Evolutionary conservation across 2,888 invertebrate species (phyloP).

Genomic region (Peribatodes rhomboidaria): DNA sequence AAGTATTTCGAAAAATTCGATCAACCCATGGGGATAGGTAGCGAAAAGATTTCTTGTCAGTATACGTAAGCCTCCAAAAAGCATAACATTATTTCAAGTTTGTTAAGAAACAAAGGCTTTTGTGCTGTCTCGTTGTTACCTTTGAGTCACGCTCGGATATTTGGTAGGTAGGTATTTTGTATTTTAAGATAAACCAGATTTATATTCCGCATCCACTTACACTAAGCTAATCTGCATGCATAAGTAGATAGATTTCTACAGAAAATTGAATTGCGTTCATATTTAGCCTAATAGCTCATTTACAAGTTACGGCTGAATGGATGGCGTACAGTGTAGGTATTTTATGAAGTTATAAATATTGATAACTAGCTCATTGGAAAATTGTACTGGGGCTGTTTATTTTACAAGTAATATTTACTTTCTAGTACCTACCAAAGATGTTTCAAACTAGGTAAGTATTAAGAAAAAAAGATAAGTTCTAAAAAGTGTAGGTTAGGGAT

Average conservation of each 20-base stretch:
- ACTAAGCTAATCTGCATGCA: slow-evolving; percentile 22
- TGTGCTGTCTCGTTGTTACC: neutral
- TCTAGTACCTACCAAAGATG: no score
- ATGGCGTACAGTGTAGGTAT: slow-evolving; percentile 58
- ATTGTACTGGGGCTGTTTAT: neutral
- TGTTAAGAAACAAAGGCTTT: slow-evolving; percentile 7
- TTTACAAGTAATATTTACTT: no score
- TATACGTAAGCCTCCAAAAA: neutral
- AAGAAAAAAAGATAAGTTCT: neutral
- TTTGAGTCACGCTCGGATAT: neutral
- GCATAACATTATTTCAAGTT: neutral
- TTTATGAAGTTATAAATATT: slow-evolving; percentile 58
- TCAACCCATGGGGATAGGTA: no score
- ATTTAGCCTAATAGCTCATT: slow-evolving; percentile 46
- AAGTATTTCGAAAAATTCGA: no score
- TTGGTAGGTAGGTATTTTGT: neutral
- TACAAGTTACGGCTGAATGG: slow-evolving; percentile 56
- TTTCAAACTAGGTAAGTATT: no score
- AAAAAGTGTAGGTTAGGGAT: no score
- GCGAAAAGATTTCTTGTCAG: no score
- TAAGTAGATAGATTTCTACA: slow-evolving; percentile 22
- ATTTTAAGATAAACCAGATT: slow-evolving; percentile 1
- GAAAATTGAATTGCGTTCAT: slow-evolving; percentile 53
- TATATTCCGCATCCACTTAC: neutral
- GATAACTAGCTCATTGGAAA: slow-evolving; percentile 53